Conservation (phyloP, 2,113 vertebrate genomes). For the Seriola quinqueradiata region DNA sequence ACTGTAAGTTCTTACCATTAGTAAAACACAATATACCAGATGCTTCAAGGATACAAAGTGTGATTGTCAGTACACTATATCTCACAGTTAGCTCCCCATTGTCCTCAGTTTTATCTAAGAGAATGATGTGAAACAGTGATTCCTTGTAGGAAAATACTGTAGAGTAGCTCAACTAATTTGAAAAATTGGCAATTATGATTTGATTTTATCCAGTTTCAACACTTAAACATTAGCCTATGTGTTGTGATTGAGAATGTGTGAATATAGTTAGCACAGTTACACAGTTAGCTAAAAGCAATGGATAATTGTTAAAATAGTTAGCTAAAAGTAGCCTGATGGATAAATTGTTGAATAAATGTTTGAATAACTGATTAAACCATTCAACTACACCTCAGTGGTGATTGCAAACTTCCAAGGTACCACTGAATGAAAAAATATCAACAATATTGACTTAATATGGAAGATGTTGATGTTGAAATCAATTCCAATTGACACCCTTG, state of each 20-base stretch:
- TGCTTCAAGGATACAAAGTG: conserved; percentile 9
- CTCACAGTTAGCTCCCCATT: neutral
- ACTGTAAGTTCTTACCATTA: conserved; percentile 4
- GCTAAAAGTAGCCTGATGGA: neutral
- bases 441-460: neutral
- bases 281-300: too few relatives aligned
- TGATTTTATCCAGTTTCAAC: neutral
- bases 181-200: too few relatives aligned
- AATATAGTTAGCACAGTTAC: too few relatives aligned
- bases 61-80: neutral
- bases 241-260: neutral
- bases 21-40: neutral
- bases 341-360: too few relatives aligned
- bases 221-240: neutral
- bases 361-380: neutral
- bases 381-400: neutral
- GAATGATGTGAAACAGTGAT: neutral
- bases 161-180: too few relatives aligned
- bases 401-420: neutral
- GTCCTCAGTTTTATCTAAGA: neutral
- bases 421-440: neutral
- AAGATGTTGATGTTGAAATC: neutral
- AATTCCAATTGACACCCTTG: neutral
- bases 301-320: too few relatives aligned
- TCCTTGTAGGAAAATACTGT: too few relatives aligned